These are phyloP conservation scores for Ursus arctos DNA, from an alignment of 2,113 vertebrate genomes.

Conservation along the genomic window DNA sequence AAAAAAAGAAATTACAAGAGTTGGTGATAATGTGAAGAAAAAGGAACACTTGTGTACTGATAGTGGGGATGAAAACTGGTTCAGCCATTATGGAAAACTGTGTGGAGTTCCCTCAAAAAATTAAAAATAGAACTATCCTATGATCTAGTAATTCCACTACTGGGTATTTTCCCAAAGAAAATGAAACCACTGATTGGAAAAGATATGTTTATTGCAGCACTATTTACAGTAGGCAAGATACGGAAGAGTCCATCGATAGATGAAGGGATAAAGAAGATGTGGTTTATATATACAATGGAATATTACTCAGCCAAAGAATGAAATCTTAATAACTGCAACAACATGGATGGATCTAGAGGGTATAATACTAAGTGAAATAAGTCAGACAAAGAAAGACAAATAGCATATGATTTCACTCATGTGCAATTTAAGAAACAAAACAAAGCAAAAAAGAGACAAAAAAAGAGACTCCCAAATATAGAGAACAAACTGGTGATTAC, in stretches of 20 bases:
- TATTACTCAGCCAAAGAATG: neutral
- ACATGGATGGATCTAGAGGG: neutral
- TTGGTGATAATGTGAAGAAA: neutral
- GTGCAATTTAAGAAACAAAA: neutral
- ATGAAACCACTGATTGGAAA: neutral
- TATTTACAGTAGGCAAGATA: neutral
- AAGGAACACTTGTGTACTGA: neutral
- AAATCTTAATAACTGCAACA: neutral
- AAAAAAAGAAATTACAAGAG: neutral
- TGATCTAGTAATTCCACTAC: neutral
- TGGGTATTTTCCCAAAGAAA: neutral
- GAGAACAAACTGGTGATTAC: neutral
- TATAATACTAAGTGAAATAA: neutral
- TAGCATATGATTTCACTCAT: neutral
- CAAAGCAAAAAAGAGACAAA: neutral
- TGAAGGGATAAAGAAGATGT: neutral
- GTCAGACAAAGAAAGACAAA: neutral
- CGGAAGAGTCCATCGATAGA: neutral
- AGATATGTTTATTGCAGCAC: neutral
- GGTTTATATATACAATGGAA: neutral
- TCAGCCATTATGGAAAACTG: neutral
- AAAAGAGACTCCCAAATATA: neutral
- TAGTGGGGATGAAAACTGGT: neutral
- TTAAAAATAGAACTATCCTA: neutral
- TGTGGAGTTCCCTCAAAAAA: neutral